Evolutionary conservation across 2,113 vertebrate genomes (phyloP).

Genomic region (Sinocyclocheilus grahami): DNA sequence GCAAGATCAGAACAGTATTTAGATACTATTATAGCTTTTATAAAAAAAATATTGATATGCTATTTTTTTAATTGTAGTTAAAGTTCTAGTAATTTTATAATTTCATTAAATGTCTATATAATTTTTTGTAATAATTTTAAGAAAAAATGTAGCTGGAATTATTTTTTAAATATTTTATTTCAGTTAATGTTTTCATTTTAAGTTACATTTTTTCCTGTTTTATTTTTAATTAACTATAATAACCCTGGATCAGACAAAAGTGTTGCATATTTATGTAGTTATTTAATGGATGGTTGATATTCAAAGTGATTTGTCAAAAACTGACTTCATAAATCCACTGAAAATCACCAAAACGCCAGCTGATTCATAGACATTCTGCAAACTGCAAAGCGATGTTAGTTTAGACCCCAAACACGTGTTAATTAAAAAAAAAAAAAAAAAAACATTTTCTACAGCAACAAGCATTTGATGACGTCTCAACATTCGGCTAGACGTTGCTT

Average conservation of each 20-base stretch:
- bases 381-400: not conserved
- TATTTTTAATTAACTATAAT: no score
- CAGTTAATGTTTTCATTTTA: no score
- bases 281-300: not conserved
- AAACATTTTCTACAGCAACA: not conserved
- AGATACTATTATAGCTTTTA: not conserved
- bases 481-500: not conserved
- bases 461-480: not conserved
- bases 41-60: no score
- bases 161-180: no score
- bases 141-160: no score
- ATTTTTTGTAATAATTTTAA: no score
- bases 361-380: not conserved
- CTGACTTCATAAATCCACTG: no score
- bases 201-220: no score
- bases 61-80: not conserved
- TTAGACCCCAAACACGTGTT: not conserved
- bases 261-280: not conserved
- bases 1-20: not conserved
- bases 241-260: no score
- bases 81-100: not conserved
- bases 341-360: not conserved
- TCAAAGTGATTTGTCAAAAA: not conserved
- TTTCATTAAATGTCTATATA: no score
- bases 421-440: not conserved